Percentiles rank a stretch among this genome's conserved stretches.
phyloP scores from a whole-genome alignment of 2,797 vertebrate genomes.

The Rousettus madagascariensis region DNA sequence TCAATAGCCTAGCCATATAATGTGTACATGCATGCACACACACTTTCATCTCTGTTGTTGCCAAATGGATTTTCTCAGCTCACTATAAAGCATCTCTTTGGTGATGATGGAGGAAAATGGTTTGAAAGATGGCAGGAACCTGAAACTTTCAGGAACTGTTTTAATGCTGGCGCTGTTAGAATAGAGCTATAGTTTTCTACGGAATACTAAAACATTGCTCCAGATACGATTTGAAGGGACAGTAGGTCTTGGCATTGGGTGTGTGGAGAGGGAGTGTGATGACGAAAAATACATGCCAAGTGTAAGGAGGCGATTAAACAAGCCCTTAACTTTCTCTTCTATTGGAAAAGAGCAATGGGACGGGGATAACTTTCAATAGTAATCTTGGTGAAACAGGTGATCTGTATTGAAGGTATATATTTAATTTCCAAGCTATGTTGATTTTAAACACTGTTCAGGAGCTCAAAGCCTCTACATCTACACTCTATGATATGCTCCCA shows the following conservation, averaged over 20 bases:
- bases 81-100: neutral
- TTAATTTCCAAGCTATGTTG: constrained; percentile 41
- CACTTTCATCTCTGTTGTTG: neutral
- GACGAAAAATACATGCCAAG: constrained; percentile 31
- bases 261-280: neutral
- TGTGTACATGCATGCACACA: neutral
- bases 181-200: neutral
- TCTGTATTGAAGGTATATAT: neutral
- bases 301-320: neutral
- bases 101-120: neutral
- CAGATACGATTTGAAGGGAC: neutral
- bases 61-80: constrained; percentile 15
- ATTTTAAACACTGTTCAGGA: constrained; percentile 22
- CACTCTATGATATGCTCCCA: neutral
- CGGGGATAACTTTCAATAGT: neutral
- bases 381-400: constrained; percentile 8
- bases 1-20: neutral
- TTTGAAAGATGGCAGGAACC: neutral
- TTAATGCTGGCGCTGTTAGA: neutral
- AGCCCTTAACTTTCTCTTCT: constrained; percentile 8
- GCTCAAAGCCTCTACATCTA: neutral
- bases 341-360: constrained; percentile 4
- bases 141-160: neutral
- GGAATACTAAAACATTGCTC: neutral
- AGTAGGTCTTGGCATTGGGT: neutral